Conservation (phyloP, 2,797 vertebrate genomes). For the Gobionotothen gibberifrons region DNA sequence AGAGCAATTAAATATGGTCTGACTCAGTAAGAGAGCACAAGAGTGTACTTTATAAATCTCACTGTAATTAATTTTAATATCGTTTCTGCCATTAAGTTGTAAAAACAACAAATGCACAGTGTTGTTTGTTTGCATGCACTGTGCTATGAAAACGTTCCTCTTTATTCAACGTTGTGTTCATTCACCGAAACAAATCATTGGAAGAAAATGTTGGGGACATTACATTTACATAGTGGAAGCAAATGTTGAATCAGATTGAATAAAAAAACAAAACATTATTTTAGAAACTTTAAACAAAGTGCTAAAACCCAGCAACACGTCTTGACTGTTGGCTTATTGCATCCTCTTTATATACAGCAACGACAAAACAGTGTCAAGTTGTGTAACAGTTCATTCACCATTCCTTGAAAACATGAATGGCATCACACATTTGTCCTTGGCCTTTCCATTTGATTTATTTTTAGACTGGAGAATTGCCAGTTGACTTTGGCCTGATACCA, state of each 20-base stretch:
- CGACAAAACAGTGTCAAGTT: not conserved
- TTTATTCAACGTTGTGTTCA: too few species aligned
- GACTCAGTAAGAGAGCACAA: conserved; percentile 33
- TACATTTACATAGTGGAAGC: not conserved
- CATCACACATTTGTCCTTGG: not conserved
- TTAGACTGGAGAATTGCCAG: not conserved
- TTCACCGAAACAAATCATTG: not conserved
- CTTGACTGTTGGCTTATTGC: not conserved
- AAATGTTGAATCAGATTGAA: too few species aligned
- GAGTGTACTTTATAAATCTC: conserved; percentile 4
- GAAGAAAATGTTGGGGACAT: not conserved
- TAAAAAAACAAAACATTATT: not conserved
- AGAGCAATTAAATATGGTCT: conserved; percentile 34
- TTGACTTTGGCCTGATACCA: not conserved
- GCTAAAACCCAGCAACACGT: not conserved
- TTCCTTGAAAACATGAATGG: not conserved
- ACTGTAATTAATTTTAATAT: not conserved
- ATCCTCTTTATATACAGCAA: not conserved
- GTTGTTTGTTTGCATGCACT: conserved; percentile 1
- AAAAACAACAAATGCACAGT: not conserved
- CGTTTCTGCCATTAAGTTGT: conserved; percentile 4
- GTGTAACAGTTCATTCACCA: not conserved
- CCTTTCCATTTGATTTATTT: too few species aligned
- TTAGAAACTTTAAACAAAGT: not conserved
- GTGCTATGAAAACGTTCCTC: too few species aligned